These are phyloP conservation scores for Indicator indicator DNA, from an alignment of 2,113 vertebrate species.

Conservation along the genomic window DNA sequence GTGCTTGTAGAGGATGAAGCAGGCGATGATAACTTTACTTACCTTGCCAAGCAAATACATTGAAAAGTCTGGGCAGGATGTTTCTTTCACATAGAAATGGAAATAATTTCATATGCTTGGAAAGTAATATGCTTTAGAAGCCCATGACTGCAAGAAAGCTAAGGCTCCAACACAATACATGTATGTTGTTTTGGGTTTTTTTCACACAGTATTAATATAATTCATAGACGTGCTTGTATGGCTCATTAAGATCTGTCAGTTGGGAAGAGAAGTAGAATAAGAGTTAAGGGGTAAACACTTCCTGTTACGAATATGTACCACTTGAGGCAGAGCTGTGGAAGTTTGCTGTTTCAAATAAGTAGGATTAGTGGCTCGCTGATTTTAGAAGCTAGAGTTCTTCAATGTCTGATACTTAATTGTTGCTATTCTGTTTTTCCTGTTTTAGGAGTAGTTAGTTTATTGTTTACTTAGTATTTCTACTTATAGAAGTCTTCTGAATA, in stretches of 20 bases:
- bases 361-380: not conserved
- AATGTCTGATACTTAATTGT: not conserved
- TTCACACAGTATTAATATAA: fast-evolving
- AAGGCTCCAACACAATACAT: fast-evolving
- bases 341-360: not conserved
- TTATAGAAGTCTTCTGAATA: not conserved
- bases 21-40: fast-evolving
- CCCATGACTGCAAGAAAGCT: fast-evolving
- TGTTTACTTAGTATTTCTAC: not conserved
- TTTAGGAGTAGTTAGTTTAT: not conserved
- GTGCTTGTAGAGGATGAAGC: not conserved
- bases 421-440: not conserved
- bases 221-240: not conserved
- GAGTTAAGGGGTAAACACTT: not conserved
- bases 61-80: not conserved
- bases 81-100: not conserved
- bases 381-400: not conserved
- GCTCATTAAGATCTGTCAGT: not conserved
- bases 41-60: fast-evolving
- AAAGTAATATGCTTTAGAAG: not conserved
- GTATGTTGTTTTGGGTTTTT: not conserved
- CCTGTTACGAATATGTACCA: fast-evolving
- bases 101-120: fast-evolving
- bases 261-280: not conserved
- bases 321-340: not conserved